Evolutionary conservation across 2,797 vertebrate species (phyloP), one percentile per base, ranked within the genome.

Genomic region (Adelosebastes latens): DNA sequence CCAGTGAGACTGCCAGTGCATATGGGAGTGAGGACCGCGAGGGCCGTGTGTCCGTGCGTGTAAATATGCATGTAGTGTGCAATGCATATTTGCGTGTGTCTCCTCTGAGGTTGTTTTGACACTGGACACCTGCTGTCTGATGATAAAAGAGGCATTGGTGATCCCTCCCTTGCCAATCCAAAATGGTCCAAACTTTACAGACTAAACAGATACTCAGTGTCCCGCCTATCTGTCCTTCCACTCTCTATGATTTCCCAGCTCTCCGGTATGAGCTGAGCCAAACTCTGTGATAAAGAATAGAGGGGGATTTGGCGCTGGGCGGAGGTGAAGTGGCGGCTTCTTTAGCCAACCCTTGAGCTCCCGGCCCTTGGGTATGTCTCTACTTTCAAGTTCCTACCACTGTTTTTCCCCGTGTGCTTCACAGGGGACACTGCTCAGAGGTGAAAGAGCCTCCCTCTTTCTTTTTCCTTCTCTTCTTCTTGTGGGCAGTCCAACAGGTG

Each of bases 381-480:
- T 86, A 36, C 46, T 81, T 73, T 83, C 18, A 18, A 79, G 83
- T 86, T 87, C 81, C 42, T 68, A 3, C 53, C 60, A 75, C 34
- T 78, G 58, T 29, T 66, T 66, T 71, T 22, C 69, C 82, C 79
- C 14, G 8, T 58, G 64, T 66, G 55, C 84, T 75, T 96, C 93
- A 96, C 83, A 96, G 83, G 68, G 96, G 94, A 88, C 95, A 96
- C 89, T 95, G 95, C 88, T 96, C 96, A 12, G 94, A 94, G 62
- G 91, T 93, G 67, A 95, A 92, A 1, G 95, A 95, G 25, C 89
- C 91, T 18, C 94, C 93, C 77, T 96, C 95, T 85, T 95, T 96
- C 95, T 96, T 96, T 93, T 94, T 95, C 63, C 93, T 94, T 77
- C 93, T 95, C 91, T 94, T 95, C 87, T 94, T 96, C 90, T 96